Base-by-base conservation (phyloP, 1,140 invertebrate species). In the Heliconius hermathena region DNA sequence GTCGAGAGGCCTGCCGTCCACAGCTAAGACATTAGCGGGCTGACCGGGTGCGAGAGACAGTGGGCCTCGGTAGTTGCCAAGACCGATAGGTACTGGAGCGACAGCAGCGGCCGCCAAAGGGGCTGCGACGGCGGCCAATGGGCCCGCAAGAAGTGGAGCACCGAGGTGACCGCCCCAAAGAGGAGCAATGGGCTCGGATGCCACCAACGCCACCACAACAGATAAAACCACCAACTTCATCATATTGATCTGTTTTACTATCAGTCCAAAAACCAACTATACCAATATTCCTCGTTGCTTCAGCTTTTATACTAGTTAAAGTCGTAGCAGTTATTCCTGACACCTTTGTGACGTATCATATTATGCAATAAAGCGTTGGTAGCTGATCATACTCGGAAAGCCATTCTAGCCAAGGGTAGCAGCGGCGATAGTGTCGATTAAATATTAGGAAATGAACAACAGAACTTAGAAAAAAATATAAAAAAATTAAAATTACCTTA, bases 151-250 rank as follows among this genome's bases (percentile, higher is more conserved):
- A 87, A 73, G 57, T 11, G 79, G 79, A 73, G 79, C 71, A 22
- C 38, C 52, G 22, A 76, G 36, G 20, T 71, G 57, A 29, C 73
- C 16, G 20, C 66, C 77, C 77, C 77, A 79, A 26, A 84, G 78
- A 20, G 81, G 83, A 70, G 81, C 85, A 74, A 83, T 86, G 66
- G 88, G 89, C 33, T 84, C 84, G 76, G 93, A 92, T 38, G 88
- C 84, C 77, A 90, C 94, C 66, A 94, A 76, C 73, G 95, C 95
- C 78, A 95, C 81, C 77, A 94, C 85, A 79, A 90, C 93, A 85
- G 90, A 95, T 94, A 96, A 95, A 94, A 96, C 95, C 95, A 96
- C 95, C 95, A 95, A 90, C 90, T 95, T 95, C 90, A 93, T 94
- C 95, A 95, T 95, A 89, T 91, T 95, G 89, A 90, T 95, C 89